Base-by-base conservation (phyloP, 2,797 vertebrate species). In the Apodemus agrarius region DNA sequence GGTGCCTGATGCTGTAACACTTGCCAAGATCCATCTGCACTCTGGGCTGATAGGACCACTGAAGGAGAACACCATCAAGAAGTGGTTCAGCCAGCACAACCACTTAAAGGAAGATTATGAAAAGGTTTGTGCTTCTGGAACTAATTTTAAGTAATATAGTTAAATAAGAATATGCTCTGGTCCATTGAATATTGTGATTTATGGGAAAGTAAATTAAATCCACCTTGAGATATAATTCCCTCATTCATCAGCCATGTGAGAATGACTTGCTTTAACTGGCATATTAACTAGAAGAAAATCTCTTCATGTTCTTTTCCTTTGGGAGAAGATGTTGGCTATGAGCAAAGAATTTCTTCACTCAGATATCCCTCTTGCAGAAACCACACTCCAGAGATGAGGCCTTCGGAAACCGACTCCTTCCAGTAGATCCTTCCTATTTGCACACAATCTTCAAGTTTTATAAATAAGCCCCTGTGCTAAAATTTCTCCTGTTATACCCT, bases 51-150 rank as follows among this genome's bases (percentile, higher is more conserved):
- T 98, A 81, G 98, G 98, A 91, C 98, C 99, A 0, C 16, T 99
- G 94, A 99, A 98, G 95, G 98, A 98, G 97, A 98, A 98, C 75
- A 98, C 98, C 59, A 98, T 99, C 95, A 98, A 98, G 89, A 98
- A 98, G 40, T 99, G 99, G 99, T 99, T 99, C 95, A 93, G 7
- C 96, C 97, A 98, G 81, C 98, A 98, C 78, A 98, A 99, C 97
- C 97, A 81, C 85, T 59, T 97, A 91, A 97, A 98, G 97, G 97
- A 91, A 1, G 98, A 98, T 97, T 98, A 98, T 93, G 97, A 98
- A 93, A 98, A 98, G 98, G 98, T 99, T 98, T 57, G 87, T 95
- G 43, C 1, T 90, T 69, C 83, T 96, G 86, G 90, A 96, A 57
- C 6, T 95, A 89, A 92, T 96, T 98, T 93, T 93, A 95, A 52